These are phyloP conservation scores for Calliphora vomitoria DNA, from an alignment of 2,888 invertebrate genomes.

Conservation along the genomic window DNA sequence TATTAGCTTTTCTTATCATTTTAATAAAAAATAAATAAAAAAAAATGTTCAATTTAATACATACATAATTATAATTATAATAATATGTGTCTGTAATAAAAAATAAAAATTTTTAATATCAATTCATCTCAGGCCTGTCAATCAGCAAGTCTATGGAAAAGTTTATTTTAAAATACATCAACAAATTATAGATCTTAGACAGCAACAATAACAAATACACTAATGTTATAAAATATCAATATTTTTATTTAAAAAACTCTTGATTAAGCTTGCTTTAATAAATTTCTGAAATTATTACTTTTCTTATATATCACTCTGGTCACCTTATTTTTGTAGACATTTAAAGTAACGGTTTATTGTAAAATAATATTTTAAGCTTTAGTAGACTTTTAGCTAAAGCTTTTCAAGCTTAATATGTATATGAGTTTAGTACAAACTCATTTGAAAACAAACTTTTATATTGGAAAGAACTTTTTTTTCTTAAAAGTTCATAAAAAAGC, in stretches of 20 bases:
- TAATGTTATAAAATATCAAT: no score
- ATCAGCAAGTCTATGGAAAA: slow-evolving; percentile 49
- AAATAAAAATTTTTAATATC: not conserved
- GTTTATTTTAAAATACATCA: slow-evolving; percentile 23
- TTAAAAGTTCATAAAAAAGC: no score
- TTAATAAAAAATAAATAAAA: not conserved
- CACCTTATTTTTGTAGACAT: not conserved
- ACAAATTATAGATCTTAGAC: slow-evolving; percentile 32
- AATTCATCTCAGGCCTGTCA: slow-evolving; percentile 26
- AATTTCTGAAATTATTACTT: not conserved
- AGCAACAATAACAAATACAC: not conserved
- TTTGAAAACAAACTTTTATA: no score
- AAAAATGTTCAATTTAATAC: not conserved
- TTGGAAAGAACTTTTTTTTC: no score
- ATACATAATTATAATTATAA: not conserved
- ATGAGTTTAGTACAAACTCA: no score
- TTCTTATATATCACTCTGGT: not conserved
- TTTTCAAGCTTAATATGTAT: not conserved
- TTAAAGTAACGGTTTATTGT: not conserved
- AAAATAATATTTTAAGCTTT: not conserved
- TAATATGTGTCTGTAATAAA: slow-evolving; percentile 30
- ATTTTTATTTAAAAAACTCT: no score
- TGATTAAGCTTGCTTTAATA: not conserved
- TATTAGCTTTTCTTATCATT: slow-evolving; percentile 27
- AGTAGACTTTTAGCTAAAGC: not conserved